These are phyloP conservation scores for Botia almorhae DNA, from an alignment of 2,797 vertebrate species.

Conservation along the genomic window DNA sequence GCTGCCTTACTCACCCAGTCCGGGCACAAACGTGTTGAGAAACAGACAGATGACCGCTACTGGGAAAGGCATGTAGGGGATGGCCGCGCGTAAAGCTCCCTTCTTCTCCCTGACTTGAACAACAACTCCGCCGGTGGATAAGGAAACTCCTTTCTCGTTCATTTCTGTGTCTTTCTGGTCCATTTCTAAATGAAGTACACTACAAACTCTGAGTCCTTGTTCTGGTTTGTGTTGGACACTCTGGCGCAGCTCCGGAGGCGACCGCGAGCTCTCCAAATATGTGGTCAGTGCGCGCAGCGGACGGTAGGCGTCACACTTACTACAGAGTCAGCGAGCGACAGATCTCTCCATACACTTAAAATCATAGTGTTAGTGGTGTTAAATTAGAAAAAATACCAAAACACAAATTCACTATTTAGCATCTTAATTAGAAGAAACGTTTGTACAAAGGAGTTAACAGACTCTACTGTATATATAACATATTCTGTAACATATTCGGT, in stretches of 20 bases:
- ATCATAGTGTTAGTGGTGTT: conserved; percentile 33
- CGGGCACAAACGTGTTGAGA: conserved; percentile 98
- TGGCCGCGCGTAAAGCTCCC: conserved; percentile 92
- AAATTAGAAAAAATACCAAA: too few species aligned
- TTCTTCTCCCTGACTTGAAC: conserved; percentile 97
- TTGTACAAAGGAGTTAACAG: too few species aligned
- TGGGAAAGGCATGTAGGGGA: conserved; percentile 96
- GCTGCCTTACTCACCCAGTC: conserved; percentile 85
- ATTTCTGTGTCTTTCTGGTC: conserved; percentile 66
- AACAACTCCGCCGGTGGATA: conserved; percentile 87
- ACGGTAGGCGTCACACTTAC: conserved; percentile 41
- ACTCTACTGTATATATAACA: not conserved
- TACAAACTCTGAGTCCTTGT: not conserved
- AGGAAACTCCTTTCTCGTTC: conserved; percentile 64
- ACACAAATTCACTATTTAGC: too few species aligned
- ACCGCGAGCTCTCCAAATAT: not conserved
- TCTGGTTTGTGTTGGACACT: conserved; percentile 15
- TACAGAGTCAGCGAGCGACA: conserved; percentile 36
- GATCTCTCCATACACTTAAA: conserved; percentile 55
- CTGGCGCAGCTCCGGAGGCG: conserved; percentile 25
- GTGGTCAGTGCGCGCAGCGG: conserved; percentile 35
- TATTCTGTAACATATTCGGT: too few species aligned
- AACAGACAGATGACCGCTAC: conserved; percentile 95
- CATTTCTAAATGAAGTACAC: conserved; percentile 40
- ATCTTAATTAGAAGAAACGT: too few species aligned